Conservation (phyloP, 2,888 invertebrate species). For the Ditula angustiorana region DNA sequence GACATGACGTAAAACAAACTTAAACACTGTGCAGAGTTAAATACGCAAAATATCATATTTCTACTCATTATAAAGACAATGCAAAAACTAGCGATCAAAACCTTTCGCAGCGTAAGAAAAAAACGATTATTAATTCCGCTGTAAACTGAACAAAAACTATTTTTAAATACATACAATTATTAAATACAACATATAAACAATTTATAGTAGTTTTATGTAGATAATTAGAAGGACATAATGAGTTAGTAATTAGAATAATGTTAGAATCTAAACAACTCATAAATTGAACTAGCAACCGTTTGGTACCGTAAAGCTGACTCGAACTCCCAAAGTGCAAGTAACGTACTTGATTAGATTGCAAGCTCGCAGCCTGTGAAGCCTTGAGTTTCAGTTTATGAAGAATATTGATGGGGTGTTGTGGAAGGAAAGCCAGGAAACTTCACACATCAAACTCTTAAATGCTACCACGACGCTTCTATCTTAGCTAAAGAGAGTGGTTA, state of each 20-base stretch:
- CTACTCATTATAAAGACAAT: no score
- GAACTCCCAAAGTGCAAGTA: conserved; percentile 9
- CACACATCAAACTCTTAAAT: conserved; percentile 8
- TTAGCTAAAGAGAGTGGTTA: neutral
- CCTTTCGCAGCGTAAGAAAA: no score
- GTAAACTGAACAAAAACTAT: no score
- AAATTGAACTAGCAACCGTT: neutral
- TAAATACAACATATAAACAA: no score
- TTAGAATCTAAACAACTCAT: neutral
- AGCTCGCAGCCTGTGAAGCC: neutral
- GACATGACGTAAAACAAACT: conserved; percentile 2
- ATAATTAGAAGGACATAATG: neutral
- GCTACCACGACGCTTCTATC: conserved; percentile 4
- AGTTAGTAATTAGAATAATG: neutral
- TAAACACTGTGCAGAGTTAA: neutral
- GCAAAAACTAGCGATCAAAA: no score
- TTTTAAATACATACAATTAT: no score
- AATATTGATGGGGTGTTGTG: conserved; percentile 4
- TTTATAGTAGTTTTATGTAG: no score
- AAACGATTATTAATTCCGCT: no score
- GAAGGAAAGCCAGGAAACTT: conserved; percentile 5
- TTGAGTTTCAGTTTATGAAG: conserved; percentile 4
- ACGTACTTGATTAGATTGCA: neutral
- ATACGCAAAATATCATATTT: neutral
- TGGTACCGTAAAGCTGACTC: neutral